A percentile compares a stretch with the other conserved stretches of the same genome.
These are phyloP conservation scores for Oppia nitens DNA, from an alignment of 1,140 invertebrate genomes.

Conservation along the genomic window DNA sequence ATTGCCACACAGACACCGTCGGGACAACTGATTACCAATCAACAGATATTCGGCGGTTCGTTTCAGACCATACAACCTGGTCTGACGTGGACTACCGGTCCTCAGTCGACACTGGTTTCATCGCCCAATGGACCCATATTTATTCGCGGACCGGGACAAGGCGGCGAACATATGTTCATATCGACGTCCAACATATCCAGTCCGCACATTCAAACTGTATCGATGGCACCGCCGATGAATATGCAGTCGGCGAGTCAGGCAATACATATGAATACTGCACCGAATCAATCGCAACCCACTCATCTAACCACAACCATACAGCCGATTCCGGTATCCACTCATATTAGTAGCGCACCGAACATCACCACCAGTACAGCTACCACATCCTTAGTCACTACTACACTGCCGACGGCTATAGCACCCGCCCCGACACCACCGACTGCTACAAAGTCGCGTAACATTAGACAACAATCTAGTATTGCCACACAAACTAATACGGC, in stretches of 20 bases:
- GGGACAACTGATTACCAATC: not conserved
- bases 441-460: not conserved
- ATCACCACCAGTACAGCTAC: not conserved
- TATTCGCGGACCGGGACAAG: not conserved
- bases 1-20: not conserved
- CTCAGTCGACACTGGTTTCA: not conserved
- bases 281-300: not conserved
- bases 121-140: slow-evolving; percentile 5
- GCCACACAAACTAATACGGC: not conserved
- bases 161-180: slow-evolving; percentile 7
- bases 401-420: not conserved
- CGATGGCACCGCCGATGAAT: slow-evolving; percentile 1
- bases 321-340: not conserved
- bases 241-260: not conserved
- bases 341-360: too few relatives aligned
- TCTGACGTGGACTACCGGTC: slow-evolving; percentile 9
- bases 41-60: not conserved
- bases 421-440: not conserved
- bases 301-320: not conserved
- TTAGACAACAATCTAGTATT: not conserved
- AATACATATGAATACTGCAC: not conserved
- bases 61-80: not conserved
- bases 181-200: slow-evolving; percentile 8
- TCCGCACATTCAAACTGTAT: slow-evolving; percentile 5
- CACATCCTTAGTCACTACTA: not conserved